phyloP scores from a whole-genome alignment of 92 coral and sea anemone species.

The Galaxea fascicularis region DNA sequence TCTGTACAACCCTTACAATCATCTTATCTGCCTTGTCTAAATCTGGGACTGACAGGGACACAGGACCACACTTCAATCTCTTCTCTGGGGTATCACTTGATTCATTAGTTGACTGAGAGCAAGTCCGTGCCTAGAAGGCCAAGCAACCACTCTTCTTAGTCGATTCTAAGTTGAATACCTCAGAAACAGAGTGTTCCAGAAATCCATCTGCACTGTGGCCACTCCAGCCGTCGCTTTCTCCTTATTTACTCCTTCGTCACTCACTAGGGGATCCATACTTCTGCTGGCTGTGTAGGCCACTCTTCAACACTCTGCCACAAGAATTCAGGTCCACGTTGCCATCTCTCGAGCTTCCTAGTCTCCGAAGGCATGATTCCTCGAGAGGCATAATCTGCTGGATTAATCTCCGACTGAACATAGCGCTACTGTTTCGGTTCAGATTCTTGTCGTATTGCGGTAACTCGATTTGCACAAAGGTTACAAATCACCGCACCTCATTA shows the following conservation, averaged over 20 bases:
- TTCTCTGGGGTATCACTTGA: not conserved
- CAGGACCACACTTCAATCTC: not conserved
- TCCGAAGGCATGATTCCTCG: slow-evolving; percentile 69
- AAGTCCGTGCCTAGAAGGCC: slow-evolving; percentile 13
- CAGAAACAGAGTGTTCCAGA: slow-evolving; percentile 56
- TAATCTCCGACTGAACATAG: slow-evolving; percentile 61
- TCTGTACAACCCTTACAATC: slow-evolving; percentile 57
- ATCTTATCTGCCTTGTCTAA: slow-evolving; percentile 34
- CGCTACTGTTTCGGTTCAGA: slow-evolving; percentile 73
- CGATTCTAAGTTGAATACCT: slow-evolving; percentile 69
- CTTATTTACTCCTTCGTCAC: slow-evolving; percentile 61
- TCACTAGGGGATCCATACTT: slow-evolving; percentile 32
- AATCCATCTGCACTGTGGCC: slow-evolving; percentile 34
- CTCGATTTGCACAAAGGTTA: slow-evolving; percentile 72
- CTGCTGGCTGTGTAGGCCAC: slow-evolving; percentile 76
- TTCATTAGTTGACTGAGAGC: not conserved
- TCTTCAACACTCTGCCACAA: slow-evolving; percentile 59
- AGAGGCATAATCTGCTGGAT: slow-evolving; percentile 74
- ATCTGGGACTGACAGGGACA: slow-evolving; percentile 37
- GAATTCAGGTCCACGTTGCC: slow-evolving; percentile 71
- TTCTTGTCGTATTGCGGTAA: slow-evolving; percentile 56
- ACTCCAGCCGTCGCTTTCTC: slow-evolving; percentile 39
- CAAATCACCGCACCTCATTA: slow-evolving; percentile 63
- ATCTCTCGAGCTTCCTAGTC: slow-evolving; percentile 51
- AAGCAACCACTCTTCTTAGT: slow-evolving; percentile 61